Evolutionary conservation across 2,888 invertebrate species (phyloP), one percentile per base, ranked within the genome.

Genomic region (Nephrotoma flavescens): DNA sequence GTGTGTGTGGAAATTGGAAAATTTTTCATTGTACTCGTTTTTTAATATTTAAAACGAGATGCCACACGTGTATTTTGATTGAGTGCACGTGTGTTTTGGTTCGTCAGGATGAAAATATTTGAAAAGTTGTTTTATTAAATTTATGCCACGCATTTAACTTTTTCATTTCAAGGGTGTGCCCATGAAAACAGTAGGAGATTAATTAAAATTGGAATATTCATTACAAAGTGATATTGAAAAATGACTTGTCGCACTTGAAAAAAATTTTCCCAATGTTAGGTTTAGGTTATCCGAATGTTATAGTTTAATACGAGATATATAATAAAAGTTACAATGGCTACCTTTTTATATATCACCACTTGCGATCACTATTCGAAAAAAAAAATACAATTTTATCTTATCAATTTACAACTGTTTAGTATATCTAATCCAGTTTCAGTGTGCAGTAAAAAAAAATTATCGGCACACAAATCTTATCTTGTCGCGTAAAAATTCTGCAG

Each of bases 51-150:
- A 85, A 85, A 85, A 42, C 19, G 71, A 31, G 71, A 71, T 71
- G 71, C 31, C 71, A 84, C 84, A 84, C 84, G 84, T 84, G 84
- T 42, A 84, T 84, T 84, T 31, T 71, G 41, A 84, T 84, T 84
- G 84, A 84, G 15, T 42, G 84, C 84, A 84, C 84, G 84, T 84
- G 84, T 84, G 84, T 84, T 84, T 84, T 84, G 84, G 84, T 84
- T 84, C 19, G 31, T 9, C 71, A 31, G 71, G 71, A 71, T 71
- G 71, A 71, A 71, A 71, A 71, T 31, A 31, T 71, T 71, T 71
- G 2, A 71, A 71, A 71, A 71, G 71, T 31, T 71, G 31, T 71
- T 71, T 71, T 71, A 71, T 71, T 71, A 71, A 71, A 15, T 6
- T 52, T 57, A 57, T 57, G 6, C n/a, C 57, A 6, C 5, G 15